These are phyloP conservation scores for Sebastes reedi DNA, from an alignment of 2,797 vertebrate species.

Conservation along the genomic window DNA sequence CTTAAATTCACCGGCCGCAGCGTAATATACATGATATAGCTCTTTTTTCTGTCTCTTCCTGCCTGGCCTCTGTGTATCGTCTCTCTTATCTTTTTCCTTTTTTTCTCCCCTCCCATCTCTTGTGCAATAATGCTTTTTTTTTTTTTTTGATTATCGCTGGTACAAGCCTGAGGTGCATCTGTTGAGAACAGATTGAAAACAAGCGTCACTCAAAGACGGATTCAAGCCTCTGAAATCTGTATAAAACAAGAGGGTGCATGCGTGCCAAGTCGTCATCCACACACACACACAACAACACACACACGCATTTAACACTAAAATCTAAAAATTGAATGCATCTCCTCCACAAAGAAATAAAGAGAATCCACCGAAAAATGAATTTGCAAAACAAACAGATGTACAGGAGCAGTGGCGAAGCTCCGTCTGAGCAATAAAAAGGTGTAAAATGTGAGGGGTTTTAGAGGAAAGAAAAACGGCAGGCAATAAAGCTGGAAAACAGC, in stretches of 20 bases:
- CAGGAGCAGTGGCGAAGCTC: slow-evolving; percentile 57
- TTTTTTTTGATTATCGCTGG: neutral
- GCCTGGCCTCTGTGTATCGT: slow-evolving; percentile 24
- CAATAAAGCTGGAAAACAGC: slow-evolving; percentile 99
- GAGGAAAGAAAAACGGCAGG: slow-evolving; percentile 95
- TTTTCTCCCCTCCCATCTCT: slow-evolving; percentile 1
- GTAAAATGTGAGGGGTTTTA: slow-evolving; percentile 92
- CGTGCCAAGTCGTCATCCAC: neutral
- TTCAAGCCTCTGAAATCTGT: slow-evolving; percentile 13
- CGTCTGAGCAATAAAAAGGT: slow-evolving; percentile 89
- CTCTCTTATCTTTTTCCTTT: slow-evolving; percentile 33
- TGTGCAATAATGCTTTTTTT: slow-evolving; percentile 11
- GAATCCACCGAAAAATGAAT: slow-evolving; percentile 29
- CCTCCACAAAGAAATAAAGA: neutral
- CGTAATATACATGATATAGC: slow-evolving; percentile 75
- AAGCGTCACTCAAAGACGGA: slow-evolving; percentile 20
- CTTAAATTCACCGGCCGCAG: slow-evolving; percentile 85
- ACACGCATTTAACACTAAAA: neutral
- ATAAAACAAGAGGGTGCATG: slow-evolving; percentile 4
- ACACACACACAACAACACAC: neutral
- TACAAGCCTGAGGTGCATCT: slow-evolving; percentile 36
- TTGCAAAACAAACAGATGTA: slow-evolving; percentile 48
- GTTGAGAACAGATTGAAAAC: slow-evolving; percentile 36
- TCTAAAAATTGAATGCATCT: neutral
- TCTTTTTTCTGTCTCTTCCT: slow-evolving; percentile 44